phyloP scores from a whole-genome alignment of 2,113 vertebrate species.

The Castor canadensis region DNA sequence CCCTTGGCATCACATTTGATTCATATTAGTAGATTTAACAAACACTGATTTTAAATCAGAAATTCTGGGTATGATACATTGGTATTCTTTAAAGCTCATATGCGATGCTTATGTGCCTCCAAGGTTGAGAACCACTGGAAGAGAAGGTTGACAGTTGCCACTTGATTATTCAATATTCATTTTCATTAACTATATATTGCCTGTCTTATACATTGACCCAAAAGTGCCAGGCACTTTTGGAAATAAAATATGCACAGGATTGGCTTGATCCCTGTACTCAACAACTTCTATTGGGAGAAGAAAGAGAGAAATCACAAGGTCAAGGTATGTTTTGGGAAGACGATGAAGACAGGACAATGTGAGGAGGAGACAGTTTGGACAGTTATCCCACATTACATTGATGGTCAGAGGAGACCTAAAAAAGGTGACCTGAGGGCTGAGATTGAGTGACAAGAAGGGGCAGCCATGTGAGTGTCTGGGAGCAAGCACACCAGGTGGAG shows the following conservation, averaged over 20 bases:
- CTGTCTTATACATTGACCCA: background rate
- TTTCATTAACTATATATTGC: background rate
- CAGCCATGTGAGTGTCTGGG: background rate
- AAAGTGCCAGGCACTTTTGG: background rate
- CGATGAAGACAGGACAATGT: accelerated
- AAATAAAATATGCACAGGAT: background rate
- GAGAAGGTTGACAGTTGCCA: background rate
- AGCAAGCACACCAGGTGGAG: background rate
- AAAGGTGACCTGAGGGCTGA: background rate
- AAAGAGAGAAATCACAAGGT: background rate
- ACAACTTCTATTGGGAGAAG: background rate
- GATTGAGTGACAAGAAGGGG: background rate
- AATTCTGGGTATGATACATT: background rate
- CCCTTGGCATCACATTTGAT: background rate
- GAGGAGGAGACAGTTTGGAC: no score
- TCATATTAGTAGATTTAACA: constrained; percentile 2
- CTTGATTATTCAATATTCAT: background rate
- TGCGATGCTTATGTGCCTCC: background rate
- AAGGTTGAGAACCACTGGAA: background rate
- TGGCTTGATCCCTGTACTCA: background rate
- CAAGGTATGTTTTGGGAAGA: background rate
- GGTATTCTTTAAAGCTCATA: background rate
- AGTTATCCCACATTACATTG: accelerated
- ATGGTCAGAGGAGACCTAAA: background rate
- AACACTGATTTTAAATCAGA: background rate